Percentiles rank a stretch among this genome's conserved stretches.
These are phyloP conservation scores for Muscicapa comitata DNA, from an alignment of 2,797 vertebrate species.

Conservation along the genomic window DNA sequence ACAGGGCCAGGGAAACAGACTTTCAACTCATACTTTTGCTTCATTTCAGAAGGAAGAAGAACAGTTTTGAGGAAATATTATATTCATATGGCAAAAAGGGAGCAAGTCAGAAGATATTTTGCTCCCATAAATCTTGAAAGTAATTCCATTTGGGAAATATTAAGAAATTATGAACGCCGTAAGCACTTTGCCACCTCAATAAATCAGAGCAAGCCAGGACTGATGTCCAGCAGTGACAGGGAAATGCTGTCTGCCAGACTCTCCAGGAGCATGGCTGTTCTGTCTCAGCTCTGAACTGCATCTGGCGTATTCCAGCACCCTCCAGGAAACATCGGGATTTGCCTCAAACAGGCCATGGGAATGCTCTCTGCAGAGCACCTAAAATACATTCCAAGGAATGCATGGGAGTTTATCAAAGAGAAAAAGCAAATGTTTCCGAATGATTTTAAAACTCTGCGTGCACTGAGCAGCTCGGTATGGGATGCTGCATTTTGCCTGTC, in stretches of 20 bases:
- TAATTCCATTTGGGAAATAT: background rate
- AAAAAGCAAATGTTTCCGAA: background rate
- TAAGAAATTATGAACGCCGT: background rate
- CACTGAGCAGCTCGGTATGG: fast-evolving
- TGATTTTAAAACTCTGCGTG: background rate
- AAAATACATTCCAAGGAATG: conserved; percentile 53
- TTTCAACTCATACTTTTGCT: background rate
- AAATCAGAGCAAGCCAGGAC: conserved; percentile 4
- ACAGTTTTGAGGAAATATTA: background rate
- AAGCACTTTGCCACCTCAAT: background rate
- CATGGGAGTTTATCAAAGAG: background rate
- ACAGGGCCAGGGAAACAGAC: background rate
- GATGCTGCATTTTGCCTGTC: background rate
- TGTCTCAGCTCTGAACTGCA: background rate
- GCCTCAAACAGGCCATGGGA: conserved; percentile 40
- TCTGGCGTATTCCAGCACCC: background rate
- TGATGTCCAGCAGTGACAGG: background rate
- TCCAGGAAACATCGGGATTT: conserved; percentile 9
- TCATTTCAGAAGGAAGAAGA: background rate
- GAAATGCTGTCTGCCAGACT: background rate
- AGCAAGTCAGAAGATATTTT: background rate
- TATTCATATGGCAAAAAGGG: background rate
- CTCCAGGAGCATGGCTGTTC: conserved; percentile 13
- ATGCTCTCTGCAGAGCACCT: conserved; percentile 42
- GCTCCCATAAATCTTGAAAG: conserved; percentile 5